Evolutionary conservation across 2,113 vertebrate genomes (phyloP).

Genomic region (Ginglymostoma cirratum): DNA sequence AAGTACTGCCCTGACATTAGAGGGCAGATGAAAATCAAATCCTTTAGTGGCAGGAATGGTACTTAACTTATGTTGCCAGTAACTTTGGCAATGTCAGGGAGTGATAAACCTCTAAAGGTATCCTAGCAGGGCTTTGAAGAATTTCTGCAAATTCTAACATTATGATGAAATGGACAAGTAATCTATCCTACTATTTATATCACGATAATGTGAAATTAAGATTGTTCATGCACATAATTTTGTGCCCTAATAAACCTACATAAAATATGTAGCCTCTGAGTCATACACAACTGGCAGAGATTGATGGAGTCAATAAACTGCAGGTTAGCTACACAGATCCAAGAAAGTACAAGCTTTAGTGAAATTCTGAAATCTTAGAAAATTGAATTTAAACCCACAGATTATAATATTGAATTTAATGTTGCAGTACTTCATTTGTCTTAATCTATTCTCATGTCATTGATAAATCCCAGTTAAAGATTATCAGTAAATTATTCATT

Average conservation of each 20-base stretch:
- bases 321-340: not conserved
- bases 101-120: not conserved
- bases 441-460: not conserved
- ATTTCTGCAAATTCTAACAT: slow-evolving; percentile 8
- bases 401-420: not conserved
- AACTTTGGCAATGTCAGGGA: not conserved
- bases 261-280: not conserved
- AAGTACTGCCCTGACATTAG: not conserved
- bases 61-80: not conserved
- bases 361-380: not conserved
- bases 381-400: not conserved
- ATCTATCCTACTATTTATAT: not conserved
- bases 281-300: slow-evolving; percentile 1
- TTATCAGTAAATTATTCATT: not conserved
- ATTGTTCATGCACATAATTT: not conserved
- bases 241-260: not conserved
- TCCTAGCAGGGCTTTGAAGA: not conserved
- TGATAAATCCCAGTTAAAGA: not conserved
- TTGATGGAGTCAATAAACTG: not conserved
- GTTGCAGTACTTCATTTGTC: not conserved
- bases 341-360: not conserved
- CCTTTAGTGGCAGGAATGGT: not conserved
- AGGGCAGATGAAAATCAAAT: not conserved
- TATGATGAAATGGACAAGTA: not conserved
- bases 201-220: not conserved